Conservation (phyloP, 2,113 vertebrate genomes). For the Meriones unguiculatus region DNA sequence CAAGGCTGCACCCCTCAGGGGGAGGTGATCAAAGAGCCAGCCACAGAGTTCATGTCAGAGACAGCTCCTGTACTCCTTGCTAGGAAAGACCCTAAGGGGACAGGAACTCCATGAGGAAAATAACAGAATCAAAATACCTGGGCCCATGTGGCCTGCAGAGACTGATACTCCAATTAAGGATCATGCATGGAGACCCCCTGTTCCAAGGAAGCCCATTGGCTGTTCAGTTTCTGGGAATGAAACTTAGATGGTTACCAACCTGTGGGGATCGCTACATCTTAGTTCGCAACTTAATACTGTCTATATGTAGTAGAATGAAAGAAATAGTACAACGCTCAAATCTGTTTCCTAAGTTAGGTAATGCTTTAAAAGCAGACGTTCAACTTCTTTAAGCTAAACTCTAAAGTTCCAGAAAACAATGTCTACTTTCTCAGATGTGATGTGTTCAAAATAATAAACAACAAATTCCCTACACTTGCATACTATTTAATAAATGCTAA, state of each 20-base stretch:
- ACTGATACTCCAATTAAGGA: too few species aligned
- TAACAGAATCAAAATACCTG: too few species aligned
- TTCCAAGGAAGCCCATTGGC: too few species aligned
- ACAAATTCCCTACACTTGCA: background rate
- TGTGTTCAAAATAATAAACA: background rate
- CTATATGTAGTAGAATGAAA: background rate
- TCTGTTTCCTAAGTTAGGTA: background rate
- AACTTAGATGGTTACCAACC: background rate
- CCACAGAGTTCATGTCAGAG: too few species aligned
- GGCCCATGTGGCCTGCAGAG: too few species aligned
- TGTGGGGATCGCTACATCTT: background rate
- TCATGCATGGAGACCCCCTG: too few species aligned
- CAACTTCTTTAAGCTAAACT: background rate
- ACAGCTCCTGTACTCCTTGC: too few species aligned
- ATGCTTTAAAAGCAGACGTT: background rate
- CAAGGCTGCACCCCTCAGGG: too few species aligned
- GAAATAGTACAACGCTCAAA: background rate
- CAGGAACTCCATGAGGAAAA: too few species aligned
- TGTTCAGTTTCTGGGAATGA: background rate
- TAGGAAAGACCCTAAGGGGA: too few species aligned
- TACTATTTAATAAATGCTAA: background rate
- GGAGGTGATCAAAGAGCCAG: too few species aligned
- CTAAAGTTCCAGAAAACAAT: constrained; percentile 23
- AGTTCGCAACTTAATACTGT: background rate
- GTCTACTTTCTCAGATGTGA: background rate